These are phyloP conservation scores for Vanessa atalanta DNA, from an alignment of 1,140 invertebrate genomes.

Conservation along the genomic window DNA sequence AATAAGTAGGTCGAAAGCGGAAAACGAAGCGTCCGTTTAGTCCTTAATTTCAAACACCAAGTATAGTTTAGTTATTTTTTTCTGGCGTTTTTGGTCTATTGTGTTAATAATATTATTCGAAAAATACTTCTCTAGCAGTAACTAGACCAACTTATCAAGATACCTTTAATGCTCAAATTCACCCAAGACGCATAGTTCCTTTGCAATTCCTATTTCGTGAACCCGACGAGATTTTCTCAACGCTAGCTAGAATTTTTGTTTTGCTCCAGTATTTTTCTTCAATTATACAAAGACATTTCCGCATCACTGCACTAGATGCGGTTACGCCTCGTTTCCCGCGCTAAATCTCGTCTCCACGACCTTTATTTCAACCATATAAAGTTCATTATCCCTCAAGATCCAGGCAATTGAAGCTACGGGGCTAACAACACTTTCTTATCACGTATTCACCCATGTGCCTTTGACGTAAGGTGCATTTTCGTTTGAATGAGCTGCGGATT, in stretches of 20 bases:
- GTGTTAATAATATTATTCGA: too few species aligned
- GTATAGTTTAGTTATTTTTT: too few species aligned
- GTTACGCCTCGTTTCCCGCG: slow-evolving; percentile 28
- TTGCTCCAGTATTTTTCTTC: slow-evolving; percentile 38
- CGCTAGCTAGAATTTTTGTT: background rate
- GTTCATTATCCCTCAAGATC: slow-evolving; percentile 23
- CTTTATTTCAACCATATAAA: slow-evolving; percentile 28
- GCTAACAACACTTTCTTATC: slow-evolving; percentile 29
- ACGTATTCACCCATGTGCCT: background rate
- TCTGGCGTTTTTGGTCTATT: too few species aligned
- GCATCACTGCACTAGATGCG: slow-evolving; percentile 36
- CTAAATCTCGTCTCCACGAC: slow-evolving; percentile 13
- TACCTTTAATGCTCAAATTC: background rate
- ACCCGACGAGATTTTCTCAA: background rate
- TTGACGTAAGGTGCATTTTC: slow-evolving; percentile 7
- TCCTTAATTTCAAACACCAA: too few species aligned
- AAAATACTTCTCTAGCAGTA: background rate
- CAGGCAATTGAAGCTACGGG: slow-evolving; percentile 28
- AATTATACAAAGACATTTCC: slow-evolving; percentile 44
- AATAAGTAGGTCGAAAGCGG: too few species aligned
- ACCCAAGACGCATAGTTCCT: background rate
- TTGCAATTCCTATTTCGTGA: background rate
- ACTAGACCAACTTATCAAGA: background rate
- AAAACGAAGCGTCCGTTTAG: too few species aligned
- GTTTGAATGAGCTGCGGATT: background rate